Base-by-base conservation (phyloP, 2,888 invertebrate genomes). In the Melanargia galathea region DNA sequence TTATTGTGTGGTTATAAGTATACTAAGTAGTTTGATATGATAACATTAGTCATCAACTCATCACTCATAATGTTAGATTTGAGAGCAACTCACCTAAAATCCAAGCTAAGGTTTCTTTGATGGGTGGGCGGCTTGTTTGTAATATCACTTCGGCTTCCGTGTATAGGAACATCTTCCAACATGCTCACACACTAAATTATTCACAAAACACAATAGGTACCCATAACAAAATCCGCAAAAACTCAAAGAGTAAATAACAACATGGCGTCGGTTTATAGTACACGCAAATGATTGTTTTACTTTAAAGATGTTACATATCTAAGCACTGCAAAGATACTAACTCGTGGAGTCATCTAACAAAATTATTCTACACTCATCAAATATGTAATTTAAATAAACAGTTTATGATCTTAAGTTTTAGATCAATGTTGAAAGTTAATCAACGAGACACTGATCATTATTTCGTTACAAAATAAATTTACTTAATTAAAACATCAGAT, bases 71-170 rank as follows among this genome's bases (percentile, higher is more conserved):
- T 38, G 35, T 30, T 30, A 48, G 11, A 26, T 48, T 48, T 55
- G 13, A 38, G 7, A 24, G 22, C 26, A 26, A 60, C 80, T 75
- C 88, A 97, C 97, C 96, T 95, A 88, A 97, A 97, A 87, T 97
- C 97, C 84, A 97, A 92, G 82, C 97, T 97, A 79, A 97, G 94
- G 90, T 97, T 97, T 83, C 97, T 94, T 88, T 97, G 97, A 90
- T 97, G 97, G 60, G 92, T 87, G 66, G 92, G 78, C 69, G 82
- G 76, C 74, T 88, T 89, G 67, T 71, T 82, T 73, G 80, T 84
- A 75, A 81, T 76, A 75, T 90, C 89, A 75, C 83, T 82, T 67
- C 87, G 83, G 80, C 84, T 86, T 75, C 89, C 90, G 78, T 92
- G 92, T 70, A 92, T 84, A 71, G 92, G 92, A 69, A 92, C 92